Conservation (phyloP, 2,888 invertebrate genomes). For the Eurytoma adleriae region DNA sequence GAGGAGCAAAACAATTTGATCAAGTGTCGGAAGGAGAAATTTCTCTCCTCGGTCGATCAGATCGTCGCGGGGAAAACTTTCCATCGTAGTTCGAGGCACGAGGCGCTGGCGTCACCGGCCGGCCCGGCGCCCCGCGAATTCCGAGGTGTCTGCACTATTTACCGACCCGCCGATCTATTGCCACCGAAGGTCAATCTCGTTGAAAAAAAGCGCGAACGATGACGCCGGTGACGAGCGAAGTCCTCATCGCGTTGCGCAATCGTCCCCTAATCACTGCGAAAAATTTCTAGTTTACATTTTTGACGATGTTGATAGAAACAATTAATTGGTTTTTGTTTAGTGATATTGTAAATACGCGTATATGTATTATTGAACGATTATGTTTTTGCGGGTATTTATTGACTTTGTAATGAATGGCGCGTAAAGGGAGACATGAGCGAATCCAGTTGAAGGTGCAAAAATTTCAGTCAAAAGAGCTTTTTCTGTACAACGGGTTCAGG, state of each 20-base stretch:
- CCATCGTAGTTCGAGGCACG: constrained; percentile 33
- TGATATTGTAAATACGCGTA: too few species aligned
- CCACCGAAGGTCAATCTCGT: constrained; percentile 45
- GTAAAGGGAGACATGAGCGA: too few species aligned
- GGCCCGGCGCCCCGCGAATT: constrained; percentile 35
- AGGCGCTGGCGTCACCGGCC: constrained; percentile 29
- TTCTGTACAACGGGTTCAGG: too few species aligned
- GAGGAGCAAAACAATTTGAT: constrained; percentile 48
- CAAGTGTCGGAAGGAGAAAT: constrained; percentile 35
- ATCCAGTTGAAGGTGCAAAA: too few species aligned
- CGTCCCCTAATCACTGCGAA: background rate
- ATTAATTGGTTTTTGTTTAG: too few species aligned
- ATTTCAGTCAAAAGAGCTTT: too few species aligned
- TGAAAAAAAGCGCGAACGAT: constrained; percentile 4
- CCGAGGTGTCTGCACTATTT: constrained; percentile 17
- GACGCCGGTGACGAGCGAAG: background rate
- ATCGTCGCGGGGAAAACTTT: constrained; percentile 35
- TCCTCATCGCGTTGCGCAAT: constrained; percentile 22
- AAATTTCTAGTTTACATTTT: too few species aligned
- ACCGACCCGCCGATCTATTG: constrained; percentile 8
- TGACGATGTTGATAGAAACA: too few species aligned
- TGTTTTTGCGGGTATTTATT: too few species aligned
- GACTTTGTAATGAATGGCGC: too few species aligned
- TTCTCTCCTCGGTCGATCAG: constrained; percentile 46
- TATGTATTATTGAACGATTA: too few species aligned